Percentiles rank a stretch among this genome's conserved stretches.
These are phyloP conservation scores for Heliocidaris tuberculata DNA, from an alignment of 35 echinoderm and acorn worm genomes.

Conservation along the genomic window DNA sequence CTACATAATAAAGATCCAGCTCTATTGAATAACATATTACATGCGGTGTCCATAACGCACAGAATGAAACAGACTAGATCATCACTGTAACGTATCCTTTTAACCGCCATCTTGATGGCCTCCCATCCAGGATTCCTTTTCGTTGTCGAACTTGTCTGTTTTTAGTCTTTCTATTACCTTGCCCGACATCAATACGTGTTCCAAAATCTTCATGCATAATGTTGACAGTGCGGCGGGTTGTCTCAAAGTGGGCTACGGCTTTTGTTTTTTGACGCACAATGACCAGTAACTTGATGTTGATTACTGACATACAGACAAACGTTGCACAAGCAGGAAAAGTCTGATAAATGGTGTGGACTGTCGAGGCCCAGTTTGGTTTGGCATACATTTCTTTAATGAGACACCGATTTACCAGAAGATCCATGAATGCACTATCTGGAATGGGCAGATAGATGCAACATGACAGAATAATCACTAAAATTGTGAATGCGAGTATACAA, in stretches of 20 bases:
- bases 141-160: no score
- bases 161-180: no score
- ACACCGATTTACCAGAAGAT: background rate
- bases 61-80: no score
- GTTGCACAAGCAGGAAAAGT: background rate
- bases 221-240: no score
- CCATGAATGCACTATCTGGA: background rate
- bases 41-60: no score
- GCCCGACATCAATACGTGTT: no score
- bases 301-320: background rate
- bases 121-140: no score
- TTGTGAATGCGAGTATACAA: background rate
- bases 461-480: background rate
- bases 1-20: no score
- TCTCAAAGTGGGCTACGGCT: background rate
- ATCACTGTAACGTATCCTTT: no score
- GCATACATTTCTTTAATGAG: background rate
- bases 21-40: no score
- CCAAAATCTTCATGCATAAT: no score
- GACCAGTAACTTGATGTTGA: background rate
- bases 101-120: no score
- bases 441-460: background rate
- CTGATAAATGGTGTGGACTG: background rate
- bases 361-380: background rate
- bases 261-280: slow-evolving; percentile 3